Percentiles rank a stretch among this genome's conserved stretches.
phyloP scores from a whole-genome alignment of 2,797 vertebrate genomes.

The Myotis vivesi region DNA sequence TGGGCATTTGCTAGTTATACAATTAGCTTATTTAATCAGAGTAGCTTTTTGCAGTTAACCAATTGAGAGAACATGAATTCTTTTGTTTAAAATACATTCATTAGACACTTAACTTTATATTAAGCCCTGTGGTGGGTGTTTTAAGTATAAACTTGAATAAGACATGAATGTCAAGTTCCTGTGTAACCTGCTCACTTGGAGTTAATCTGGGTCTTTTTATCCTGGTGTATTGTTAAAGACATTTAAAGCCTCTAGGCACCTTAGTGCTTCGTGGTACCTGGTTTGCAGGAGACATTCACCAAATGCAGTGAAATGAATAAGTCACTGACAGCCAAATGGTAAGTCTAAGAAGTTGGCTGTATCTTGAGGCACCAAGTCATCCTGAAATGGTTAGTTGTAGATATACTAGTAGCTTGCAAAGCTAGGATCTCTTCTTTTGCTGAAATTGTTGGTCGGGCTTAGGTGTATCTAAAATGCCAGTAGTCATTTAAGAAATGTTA shows the following conservation, averaged over 20 bases:
- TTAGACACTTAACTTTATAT: not conserved
- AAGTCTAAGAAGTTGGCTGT: not conserved
- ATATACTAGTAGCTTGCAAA: not conserved
- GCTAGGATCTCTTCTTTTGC: constrained; percentile 17
- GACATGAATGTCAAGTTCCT: not conserved
- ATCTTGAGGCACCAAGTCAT: not conserved
- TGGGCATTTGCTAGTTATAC: not conserved
- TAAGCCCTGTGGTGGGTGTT: not conserved
- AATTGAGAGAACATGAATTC: constrained; percentile 7
- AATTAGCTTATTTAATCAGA: constrained; percentile 27
- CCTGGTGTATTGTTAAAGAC: not conserved
- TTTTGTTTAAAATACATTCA: constrained; percentile 31
- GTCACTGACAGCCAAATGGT: not conserved
- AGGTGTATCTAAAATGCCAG: not conserved
- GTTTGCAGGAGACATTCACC: not conserved
- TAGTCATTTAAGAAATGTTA: constrained; percentile 35
- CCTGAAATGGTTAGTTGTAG: not conserved
- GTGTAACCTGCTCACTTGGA: not conserved
- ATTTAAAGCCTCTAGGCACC: not conserved
- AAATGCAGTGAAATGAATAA: constrained; percentile 3
- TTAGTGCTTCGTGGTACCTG: not conserved
- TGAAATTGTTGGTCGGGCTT: not conserved
- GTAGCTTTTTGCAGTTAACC: constrained; percentile 29
- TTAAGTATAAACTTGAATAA: constrained; percentile 20
- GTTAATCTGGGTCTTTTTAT: not conserved